Conservation (phyloP, 53 echinoderm and acorn worm species). For the Apostichopus leukothele region DNA sequence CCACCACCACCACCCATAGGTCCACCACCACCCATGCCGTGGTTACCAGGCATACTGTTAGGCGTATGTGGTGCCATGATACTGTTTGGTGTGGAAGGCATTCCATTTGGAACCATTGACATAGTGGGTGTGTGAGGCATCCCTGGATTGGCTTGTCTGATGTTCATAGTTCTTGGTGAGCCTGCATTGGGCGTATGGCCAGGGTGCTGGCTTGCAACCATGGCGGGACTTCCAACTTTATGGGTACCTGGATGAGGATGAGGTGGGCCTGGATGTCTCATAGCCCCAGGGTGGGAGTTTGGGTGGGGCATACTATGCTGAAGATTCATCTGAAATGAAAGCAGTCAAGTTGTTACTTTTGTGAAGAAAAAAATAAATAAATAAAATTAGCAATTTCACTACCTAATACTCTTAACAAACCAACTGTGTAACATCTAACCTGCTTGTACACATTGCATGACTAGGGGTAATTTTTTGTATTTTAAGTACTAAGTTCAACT, state of each 20-base stretch:
- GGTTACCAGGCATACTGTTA: constrained; percentile 62
- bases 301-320: constrained; percentile 62
- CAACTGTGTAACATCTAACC: no score
- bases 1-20: constrained; percentile 12
- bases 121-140: constrained; percentile 75
- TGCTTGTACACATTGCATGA: no score
- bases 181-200: constrained; percentile 53
- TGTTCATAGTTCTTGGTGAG: constrained; percentile 65
- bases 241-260: constrained; percentile 49
- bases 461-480: no score
- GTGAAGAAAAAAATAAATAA: not conserved
- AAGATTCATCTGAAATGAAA: constrained; percentile 53
- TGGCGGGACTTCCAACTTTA: constrained; percentile 53
- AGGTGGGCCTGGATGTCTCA: constrained; percentile 56
- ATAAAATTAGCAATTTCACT: not conserved
- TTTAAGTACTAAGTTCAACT: no score
- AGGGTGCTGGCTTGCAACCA: constrained; percentile 50
- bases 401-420: no score
- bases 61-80: constrained; percentile 70
- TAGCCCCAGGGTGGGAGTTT: constrained; percentile 46
- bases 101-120: constrained; percentile 60
- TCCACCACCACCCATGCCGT: constrained; percentile 8
- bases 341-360: no score
- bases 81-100: constrained; percentile 51
- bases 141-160: constrained; percentile 76